Percentiles rank a stretch among this genome's conserved stretches.
These are phyloP conservation scores for Tetraodon nigroviridis DNA, from an alignment of 2,113 vertebrate genomes.

Conservation along the genomic window DNA sequence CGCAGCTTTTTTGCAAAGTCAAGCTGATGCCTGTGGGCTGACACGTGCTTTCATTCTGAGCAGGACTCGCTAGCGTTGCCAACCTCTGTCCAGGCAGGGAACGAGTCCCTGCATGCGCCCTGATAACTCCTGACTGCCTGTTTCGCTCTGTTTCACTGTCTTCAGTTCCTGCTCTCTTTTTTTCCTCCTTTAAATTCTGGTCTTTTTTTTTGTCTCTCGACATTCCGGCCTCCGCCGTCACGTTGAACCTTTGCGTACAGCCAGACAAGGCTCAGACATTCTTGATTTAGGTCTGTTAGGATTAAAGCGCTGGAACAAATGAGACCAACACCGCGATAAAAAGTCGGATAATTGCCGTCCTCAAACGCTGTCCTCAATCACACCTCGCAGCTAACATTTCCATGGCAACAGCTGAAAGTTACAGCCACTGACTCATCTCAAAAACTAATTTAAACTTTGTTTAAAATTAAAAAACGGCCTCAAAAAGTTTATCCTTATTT, in stretches of 20 bases:
- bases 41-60: conserved; percentile 46
- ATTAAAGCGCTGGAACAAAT: conserved; percentile 23
- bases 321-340: conserved; percentile 18
- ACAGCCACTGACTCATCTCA: too few species aligned
- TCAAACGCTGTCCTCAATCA: conserved; percentile 7
- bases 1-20: conserved; percentile 46
- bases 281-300: not conserved
- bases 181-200: conserved; percentile 15
- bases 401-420: not conserved
- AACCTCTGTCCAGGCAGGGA: conserved; percentile 32
- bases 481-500: too few species aligned
- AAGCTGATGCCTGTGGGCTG: conserved; percentile 54
- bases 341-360: not conserved
- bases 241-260: conserved; percentile 30
- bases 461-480: too few species aligned
- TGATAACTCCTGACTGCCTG: conserved; percentile 17
- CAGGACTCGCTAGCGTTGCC: conserved; percentile 38
- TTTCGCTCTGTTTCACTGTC: conserved; percentile 4
- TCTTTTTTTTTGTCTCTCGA: conserved; percentile 17
- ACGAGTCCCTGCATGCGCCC: conserved; percentile 35
- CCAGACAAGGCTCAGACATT: conserved; percentile 10
- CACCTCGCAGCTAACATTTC: not conserved
- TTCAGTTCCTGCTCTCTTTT: conserved; percentile 2
- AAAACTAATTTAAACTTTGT: too few species aligned
- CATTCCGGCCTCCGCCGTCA: conserved; percentile 33